Evolutionary conservation across 2,888 invertebrate species (phyloP).

Genomic region (Amphipyra berbera): DNA sequence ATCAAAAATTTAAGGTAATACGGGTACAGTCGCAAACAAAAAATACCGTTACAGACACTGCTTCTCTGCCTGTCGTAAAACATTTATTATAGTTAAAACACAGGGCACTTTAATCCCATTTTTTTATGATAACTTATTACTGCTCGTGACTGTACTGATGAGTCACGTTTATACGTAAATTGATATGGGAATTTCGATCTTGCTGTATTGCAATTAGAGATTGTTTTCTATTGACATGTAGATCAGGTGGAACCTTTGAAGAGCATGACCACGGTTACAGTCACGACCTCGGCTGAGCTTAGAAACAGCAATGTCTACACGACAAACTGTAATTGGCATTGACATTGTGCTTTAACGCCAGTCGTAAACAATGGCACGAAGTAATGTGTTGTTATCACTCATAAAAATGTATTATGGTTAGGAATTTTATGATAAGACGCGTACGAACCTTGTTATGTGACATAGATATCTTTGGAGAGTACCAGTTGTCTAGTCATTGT

Average conservation of each 20-base stretch:
- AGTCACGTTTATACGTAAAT: slow-evolving; percentile 32
- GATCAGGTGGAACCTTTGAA: slow-evolving; percentile 55
- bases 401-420: slow-evolving; percentile 32
- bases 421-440: slow-evolving; percentile 32
- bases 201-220: slow-evolving; percentile 19
- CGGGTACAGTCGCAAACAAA: slow-evolving; percentile 15
- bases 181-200: slow-evolving; percentile 22
- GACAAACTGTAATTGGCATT: slow-evolving; percentile 71
- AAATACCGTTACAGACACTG: slow-evolving; percentile 12
- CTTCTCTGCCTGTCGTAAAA: slow-evolving; percentile 33
- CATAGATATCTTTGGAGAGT: not conserved
- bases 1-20: slow-evolving; percentile 10
- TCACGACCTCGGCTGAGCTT: slow-evolving; percentile 65
- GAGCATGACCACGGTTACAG: slow-evolving; percentile 62
- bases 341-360: slow-evolving; percentile 70
- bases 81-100: slow-evolving; percentile 43
- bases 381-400: slow-evolving; percentile 48
- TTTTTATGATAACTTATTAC: slow-evolving; percentile 50
- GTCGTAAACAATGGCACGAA: slow-evolving; percentile 48
- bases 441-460: slow-evolving; percentile 12
- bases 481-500: not conserved
- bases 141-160: slow-evolving; percentile 52
- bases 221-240: slow-evolving; percentile 40
- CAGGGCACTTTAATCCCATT: slow-evolving; percentile 17
- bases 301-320: slow-evolving; percentile 62